Evolutionary conservation across 2,113 vertebrate genomes (phyloP).

Genomic region (Naja naja): DNA sequence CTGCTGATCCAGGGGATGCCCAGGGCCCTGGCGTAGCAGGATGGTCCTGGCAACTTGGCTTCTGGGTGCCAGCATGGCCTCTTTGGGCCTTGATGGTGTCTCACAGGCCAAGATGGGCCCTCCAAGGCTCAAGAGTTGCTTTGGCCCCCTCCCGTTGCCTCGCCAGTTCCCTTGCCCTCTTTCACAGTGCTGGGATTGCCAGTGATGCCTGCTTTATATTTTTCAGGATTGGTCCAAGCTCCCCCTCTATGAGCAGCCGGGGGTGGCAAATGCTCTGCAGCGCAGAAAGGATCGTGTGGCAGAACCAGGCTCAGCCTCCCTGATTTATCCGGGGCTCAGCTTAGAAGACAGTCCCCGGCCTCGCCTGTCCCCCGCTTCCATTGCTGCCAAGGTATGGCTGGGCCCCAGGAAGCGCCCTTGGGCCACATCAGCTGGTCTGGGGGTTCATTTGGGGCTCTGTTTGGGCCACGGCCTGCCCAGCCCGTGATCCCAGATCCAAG

Average conservation of each 20-base stretch:
- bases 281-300: conserved; percentile 84
- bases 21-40: background rate
- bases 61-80: background rate
- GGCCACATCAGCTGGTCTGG: background rate
- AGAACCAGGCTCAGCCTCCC: conserved; percentile 67
- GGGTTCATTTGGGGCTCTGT: background rate
- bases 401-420: fast-evolving
- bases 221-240: conserved; percentile 93
- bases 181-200: background rate
- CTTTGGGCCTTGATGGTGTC: background rate
- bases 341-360: conserved; percentile 75
- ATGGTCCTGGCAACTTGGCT: background rate
- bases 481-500: background rate
- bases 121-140: background rate
- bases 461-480: background rate
- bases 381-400: conserved; percentile 83
- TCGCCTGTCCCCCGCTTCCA: conserved; percentile 82
- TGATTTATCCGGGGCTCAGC: conserved; percentile 60
- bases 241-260: conserved; percentile 82
- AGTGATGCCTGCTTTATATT: background rate
- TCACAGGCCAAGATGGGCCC: no score
- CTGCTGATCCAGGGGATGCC: background rate
- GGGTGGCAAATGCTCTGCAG: conserved; percentile 75
- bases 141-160: background rate
- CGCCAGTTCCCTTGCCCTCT: background rate